These are phyloP conservation scores for Protaetia brevitarsis DNA, from an alignment of 1,140 invertebrate genomes.

Conservation along the genomic window DNA sequence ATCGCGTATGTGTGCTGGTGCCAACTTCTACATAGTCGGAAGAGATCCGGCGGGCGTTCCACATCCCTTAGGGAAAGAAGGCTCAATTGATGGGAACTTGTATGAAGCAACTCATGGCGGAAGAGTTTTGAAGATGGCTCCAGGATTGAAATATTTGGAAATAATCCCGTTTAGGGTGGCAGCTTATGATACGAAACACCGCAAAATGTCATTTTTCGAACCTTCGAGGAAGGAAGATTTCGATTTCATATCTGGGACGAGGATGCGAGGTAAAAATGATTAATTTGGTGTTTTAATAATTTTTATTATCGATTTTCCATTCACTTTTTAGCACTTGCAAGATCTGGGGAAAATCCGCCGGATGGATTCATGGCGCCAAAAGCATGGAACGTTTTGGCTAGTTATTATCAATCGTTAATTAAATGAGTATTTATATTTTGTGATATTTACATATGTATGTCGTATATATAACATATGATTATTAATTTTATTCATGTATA, in stretches of 20 bases:
- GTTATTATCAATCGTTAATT: slow-evolving; percentile 75
- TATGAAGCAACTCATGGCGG: slow-evolving; percentile 93
- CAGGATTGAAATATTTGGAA: slow-evolving; percentile 84
- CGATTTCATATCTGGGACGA: slow-evolving; percentile 97
- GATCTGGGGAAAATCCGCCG: slow-evolving; percentile 79
- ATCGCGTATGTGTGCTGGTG: slow-evolving; percentile 91
- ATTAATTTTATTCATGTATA: no score
- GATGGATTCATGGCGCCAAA: slow-evolving; percentile 95
- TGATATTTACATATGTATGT: no score
- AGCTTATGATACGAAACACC: slow-evolving; percentile 84
- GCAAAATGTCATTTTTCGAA: slow-evolving; percentile 94
- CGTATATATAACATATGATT: no score
- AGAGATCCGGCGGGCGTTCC: slow-evolving; percentile 97
- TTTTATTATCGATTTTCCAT: no score
- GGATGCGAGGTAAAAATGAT: slow-evolving; percentile 78
- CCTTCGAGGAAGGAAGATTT: slow-evolving; percentile 85
- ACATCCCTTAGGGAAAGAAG: slow-evolving; percentile 71
- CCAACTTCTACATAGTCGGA: slow-evolving; percentile 98
- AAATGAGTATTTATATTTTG: no score
- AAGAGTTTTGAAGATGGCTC: slow-evolving; percentile 88
- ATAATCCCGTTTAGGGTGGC: slow-evolving; percentile 98
- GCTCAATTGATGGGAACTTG: slow-evolving; percentile 74
- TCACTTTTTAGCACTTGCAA: slow-evolving; percentile 64
- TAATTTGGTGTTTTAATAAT: no score
- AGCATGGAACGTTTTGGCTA: slow-evolving; percentile 88